Percentiles rank a stretch among this genome's conserved stretches.
Evolutionary conservation across 2,888 invertebrate species (phyloP).

Genomic region (Microctonus brassicae): DNA sequence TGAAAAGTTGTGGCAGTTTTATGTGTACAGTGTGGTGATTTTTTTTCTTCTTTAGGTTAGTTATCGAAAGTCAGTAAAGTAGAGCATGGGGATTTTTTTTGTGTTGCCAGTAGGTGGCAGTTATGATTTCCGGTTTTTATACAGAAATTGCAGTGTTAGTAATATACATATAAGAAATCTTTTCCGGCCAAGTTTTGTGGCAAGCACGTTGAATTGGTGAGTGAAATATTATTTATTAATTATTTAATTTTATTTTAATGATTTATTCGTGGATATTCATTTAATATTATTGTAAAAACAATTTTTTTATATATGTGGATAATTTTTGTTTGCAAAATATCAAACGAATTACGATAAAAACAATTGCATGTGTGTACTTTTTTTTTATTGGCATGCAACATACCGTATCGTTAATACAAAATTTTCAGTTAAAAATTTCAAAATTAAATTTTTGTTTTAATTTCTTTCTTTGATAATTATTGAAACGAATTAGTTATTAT

Average conservation of each 20-base stretch:
- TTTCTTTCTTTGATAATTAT: too few species aligned
- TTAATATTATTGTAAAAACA: too few species aligned
- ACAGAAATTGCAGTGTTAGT: conserved; percentile 49
- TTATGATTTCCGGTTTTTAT: background rate
- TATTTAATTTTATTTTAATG: conserved; percentile 2
- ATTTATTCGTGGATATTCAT: too few species aligned
- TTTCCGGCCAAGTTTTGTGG: conserved; percentile 55
- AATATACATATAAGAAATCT: conserved; percentile 36
- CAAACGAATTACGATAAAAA: conserved; percentile 37
- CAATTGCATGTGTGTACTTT: conserved; percentile 18
- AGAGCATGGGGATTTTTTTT: too few species aligned
- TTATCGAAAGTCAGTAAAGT: background rate
- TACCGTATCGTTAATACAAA: background rate
- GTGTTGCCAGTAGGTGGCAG: conserved; percentile 5
- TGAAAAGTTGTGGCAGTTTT: too few species aligned
- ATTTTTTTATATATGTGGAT: too few species aligned
- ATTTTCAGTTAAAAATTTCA: background rate
- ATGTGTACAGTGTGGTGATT: too few species aligned
- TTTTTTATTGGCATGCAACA: background rate
- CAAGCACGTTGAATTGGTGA: conserved; percentile 68
- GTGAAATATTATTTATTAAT: conserved; percentile 47
- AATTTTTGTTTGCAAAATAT: background rate
- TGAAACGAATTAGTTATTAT: too few species aligned
- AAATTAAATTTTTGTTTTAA: too few species aligned
- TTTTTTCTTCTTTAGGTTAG: too few species aligned